A percentile compares a stretch with the other conserved stretches of the same genome.
phyloP scores from a whole-genome alignment of 2,888 invertebrate genomes.

The Lamproptera curius region DNA sequence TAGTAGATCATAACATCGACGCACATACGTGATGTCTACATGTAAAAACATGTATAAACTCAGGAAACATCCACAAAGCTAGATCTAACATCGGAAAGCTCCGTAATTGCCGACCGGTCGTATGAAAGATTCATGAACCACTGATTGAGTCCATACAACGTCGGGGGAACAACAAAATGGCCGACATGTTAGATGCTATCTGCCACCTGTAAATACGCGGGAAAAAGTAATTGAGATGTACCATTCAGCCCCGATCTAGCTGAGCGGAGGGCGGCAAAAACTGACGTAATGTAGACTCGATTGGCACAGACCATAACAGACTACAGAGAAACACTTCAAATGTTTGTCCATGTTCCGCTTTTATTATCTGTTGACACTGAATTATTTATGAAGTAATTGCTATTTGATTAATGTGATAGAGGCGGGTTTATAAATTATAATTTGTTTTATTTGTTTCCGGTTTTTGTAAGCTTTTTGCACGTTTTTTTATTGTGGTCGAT shows the following conservation, averaged over 20 bases:
- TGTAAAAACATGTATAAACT: background rate
- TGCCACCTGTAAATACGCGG: constrained; percentile 18
- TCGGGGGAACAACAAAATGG: constrained; percentile 20
- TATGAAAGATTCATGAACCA: constrained; percentile 64
- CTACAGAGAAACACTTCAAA: background rate
- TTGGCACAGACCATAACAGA: background rate
- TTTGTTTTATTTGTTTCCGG: no score
- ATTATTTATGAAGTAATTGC: background rate
- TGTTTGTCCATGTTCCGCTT: background rate
- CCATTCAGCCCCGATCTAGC: constrained; percentile 13
- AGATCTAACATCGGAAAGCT: constrained; percentile 7
- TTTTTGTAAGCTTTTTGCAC: no score
- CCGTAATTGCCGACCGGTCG: constrained; percentile 52
- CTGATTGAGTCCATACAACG: constrained; percentile 43
- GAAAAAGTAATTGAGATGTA: constrained; percentile 21
- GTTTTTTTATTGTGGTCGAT: no score
- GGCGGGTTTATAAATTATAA: no score
- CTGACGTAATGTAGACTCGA: background rate
- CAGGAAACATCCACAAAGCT: background rate
- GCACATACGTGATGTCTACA: background rate
- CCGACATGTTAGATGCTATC: constrained; percentile 19
- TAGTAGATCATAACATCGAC: no score
- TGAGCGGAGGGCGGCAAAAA: constrained; percentile 11
- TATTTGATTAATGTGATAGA: no score
- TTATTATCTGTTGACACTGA: background rate